A percentile compares a stretch with the other conserved stretches of the same genome.
Evolutionary conservation across 2,797 vertebrate species (phyloP).

Genomic region (Erpetoichthys calabaricus): DNA sequence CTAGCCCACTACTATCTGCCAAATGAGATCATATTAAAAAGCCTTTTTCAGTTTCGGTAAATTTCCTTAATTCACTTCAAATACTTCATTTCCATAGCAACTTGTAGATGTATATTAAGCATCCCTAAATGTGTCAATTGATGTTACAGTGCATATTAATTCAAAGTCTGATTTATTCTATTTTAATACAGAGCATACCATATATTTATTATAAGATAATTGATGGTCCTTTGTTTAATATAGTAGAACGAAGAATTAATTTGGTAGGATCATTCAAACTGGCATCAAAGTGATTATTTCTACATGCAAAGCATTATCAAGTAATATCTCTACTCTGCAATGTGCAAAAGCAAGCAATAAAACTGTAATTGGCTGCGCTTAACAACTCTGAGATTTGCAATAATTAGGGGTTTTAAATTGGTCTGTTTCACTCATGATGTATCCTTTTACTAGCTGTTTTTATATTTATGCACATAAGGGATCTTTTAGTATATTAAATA

Average conservation of each 20-base stretch:
- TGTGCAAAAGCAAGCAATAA: slow-evolving; percentile 63
- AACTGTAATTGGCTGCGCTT: slow-evolving; percentile 67
- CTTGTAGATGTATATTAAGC: slow-evolving; percentile 18
- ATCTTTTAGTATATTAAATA: no score
- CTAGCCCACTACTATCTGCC: no score
- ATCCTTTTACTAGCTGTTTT: slow-evolving; percentile 24
- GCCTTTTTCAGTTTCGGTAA: background rate
- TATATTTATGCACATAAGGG: background rate
- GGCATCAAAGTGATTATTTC: slow-evolving; percentile 78
- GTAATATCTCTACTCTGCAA: slow-evolving; percentile 67
- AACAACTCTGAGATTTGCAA: slow-evolving; percentile 54
- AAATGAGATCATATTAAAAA: no score
- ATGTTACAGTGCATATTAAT: slow-evolving; percentile 61
- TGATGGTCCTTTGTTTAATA: slow-evolving; percentile 68
- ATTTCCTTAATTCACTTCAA: slow-evolving; percentile 24
- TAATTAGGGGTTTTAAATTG: slow-evolving; percentile 50
- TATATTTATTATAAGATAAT: slow-evolving; percentile 80
- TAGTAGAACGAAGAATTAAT: slow-evolving; percentile 72
- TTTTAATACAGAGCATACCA: slow-evolving; percentile 72
- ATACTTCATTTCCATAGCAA: slow-evolving; percentile 23
- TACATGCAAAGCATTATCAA: slow-evolving; percentile 71
- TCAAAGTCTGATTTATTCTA: slow-evolving; percentile 80
- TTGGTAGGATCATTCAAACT: slow-evolving; percentile 70
- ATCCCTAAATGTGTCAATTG: slow-evolving; percentile 15
- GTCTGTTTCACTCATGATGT: slow-evolving; percentile 42